Evolutionary conservation across 2,113 vertebrate genomes (phyloP), one percentile per base, ranked within the genome.

Genomic region (Engraulis encrasicolus): DNA sequence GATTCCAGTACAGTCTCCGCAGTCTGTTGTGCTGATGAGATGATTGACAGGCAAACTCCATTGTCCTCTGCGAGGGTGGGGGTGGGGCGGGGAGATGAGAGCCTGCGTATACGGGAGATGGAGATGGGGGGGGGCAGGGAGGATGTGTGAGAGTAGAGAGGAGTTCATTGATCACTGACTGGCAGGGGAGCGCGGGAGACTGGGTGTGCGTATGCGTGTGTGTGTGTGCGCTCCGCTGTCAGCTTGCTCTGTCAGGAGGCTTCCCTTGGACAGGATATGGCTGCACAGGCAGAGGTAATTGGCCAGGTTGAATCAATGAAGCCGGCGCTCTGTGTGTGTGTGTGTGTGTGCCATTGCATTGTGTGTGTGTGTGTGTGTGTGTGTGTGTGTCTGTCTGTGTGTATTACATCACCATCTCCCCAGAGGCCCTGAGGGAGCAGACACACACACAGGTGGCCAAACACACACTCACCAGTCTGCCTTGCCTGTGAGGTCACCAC

Each of bases 141-240:
- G 7, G n/a, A 27, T 58, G 19, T 18, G 20, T 45, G 40, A 45
- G 40, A 45, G 7, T 45, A 18, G 48, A 52, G 78, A 54, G 50
- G 89, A 84, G 86, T 50, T 86, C 87, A 92, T 92, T 88, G 91
- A 91, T 92, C 90, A 81, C 74, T 50, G 27, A 40, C 37, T 14
- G 20, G 80, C 85, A 84, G 88, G 80, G 84, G 86, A 80, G 78
- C n/a, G n/a, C 83, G 83, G 83, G 80, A 74, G 27, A 34, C 23
- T 74, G 31, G 34, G 54, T 61, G 54, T 61, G 54, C 23, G 58
- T 66, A 23, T 27, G n/a, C 12, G 58, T 9, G 58, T 4, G 58
- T 27, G 58, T 27, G 58, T 27, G 58, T 27, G 23, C 2, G 58
- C 2, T 74, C 27, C 9, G 40, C 66, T 31, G 66, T 74, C 66